phyloP scores from a whole-genome alignment of 2,888 invertebrate genomes.

The Caenorhabditis angaria region DNA sequence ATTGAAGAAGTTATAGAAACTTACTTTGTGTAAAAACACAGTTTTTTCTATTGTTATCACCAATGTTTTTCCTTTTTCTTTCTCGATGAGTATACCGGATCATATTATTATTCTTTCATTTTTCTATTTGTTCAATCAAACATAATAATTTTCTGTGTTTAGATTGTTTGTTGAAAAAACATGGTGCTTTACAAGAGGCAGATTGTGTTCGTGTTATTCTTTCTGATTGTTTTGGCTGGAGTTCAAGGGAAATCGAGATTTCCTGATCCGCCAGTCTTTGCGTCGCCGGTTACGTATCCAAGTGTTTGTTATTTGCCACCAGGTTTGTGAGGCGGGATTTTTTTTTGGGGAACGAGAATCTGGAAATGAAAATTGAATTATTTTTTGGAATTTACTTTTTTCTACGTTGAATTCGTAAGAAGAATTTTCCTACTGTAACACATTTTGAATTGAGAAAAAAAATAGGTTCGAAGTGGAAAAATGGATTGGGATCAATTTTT shows the following conservation, averaged over 20 bases:
- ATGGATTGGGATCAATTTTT: neutral
- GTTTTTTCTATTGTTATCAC: too few relatives aligned
- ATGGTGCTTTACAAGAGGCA: neutral
- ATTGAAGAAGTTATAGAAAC: too few relatives aligned
- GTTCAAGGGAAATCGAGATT: slow-evolving; percentile 26
- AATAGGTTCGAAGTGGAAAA: neutral
- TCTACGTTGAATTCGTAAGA: neutral
- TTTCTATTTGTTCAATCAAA: too few relatives aligned
- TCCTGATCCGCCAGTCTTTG: slow-evolving; percentile 68
- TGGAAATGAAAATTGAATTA: neutral
- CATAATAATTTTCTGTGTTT: too few relatives aligned
- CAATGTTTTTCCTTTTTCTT: too few relatives aligned
- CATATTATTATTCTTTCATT: too few relatives aligned
- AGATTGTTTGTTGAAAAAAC: neutral
- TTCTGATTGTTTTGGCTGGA: neutral
- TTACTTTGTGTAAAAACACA: too few relatives aligned
- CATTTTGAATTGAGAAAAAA: neutral
- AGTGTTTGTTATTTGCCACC: slow-evolving; percentile 66
- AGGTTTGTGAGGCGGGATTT: slow-evolving; percentile 22
- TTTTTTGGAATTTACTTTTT: neutral
- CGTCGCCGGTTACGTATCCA: slow-evolving; percentile 61
- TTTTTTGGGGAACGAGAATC: neutral
- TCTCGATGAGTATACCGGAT: too few relatives aligned
- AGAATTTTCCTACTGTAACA: neutral
- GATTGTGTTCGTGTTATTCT: neutral